Conservation (phyloP, 2,113 vertebrate species). For the Potamarius usumacintae region DNA sequence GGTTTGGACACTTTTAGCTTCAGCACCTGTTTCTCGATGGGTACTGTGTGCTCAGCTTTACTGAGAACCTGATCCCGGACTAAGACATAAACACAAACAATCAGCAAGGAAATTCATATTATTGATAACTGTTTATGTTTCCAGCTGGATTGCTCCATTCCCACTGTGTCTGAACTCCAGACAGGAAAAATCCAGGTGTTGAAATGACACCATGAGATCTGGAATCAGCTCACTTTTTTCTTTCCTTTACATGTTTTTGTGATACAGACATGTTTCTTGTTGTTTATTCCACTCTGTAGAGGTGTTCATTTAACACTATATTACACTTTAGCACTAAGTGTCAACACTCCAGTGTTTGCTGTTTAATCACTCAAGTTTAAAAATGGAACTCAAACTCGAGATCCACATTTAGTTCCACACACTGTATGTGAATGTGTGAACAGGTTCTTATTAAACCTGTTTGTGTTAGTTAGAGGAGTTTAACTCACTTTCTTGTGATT, state of each 20-base stretch:
- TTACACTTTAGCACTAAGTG: too few species aligned
- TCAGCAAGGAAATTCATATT: background rate
- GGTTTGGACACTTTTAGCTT: slow-evolving; percentile 57
- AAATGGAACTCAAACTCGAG: too few species aligned
- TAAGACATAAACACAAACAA: slow-evolving; percentile 58
- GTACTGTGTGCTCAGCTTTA: slow-evolving; percentile 69
- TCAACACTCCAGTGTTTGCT: too few species aligned
- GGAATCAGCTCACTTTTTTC: background rate
- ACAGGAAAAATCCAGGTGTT: background rate
- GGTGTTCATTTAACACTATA: too few species aligned
- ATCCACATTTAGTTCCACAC: too few species aligned
- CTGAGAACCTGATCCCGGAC: slow-evolving; percentile 76
- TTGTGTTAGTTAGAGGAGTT: background rate
- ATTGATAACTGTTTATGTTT: background rate
- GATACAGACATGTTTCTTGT: too few species aligned
- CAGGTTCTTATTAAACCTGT: too few species aligned
- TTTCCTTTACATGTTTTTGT: too few species aligned
- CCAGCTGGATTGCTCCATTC: background rate
- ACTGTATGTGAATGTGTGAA: too few species aligned
- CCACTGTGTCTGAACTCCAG: background rate
- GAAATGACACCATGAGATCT: background rate
- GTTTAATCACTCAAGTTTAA: too few species aligned
- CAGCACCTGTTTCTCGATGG: slow-evolving; percentile 59
- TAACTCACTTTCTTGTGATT: slow-evolving; percentile 62
- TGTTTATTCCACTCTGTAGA: too few species aligned